Conservation (phyloP, 2,113 vertebrate genomes). For the Leptocoma aspasia region DNA sequence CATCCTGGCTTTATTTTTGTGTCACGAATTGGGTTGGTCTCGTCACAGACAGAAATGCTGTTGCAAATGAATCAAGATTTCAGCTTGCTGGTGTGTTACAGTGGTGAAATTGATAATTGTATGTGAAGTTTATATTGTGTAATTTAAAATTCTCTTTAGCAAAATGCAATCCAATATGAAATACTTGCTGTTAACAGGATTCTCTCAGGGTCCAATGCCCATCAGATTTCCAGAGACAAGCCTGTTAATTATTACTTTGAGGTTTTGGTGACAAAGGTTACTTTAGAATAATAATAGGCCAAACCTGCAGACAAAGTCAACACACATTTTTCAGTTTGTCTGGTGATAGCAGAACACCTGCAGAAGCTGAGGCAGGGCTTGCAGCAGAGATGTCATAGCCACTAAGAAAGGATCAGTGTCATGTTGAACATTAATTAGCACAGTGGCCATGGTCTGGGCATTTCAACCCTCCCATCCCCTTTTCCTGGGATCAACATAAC, state of each 20-base stretch:
- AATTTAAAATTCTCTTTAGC: background rate
- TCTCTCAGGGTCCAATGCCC: background rate
- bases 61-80: background rate
- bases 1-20: background rate
- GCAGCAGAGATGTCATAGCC: background rate
- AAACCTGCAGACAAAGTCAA: background rate
- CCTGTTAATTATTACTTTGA: background rate
- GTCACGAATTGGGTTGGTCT: background rate
- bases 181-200: background rate
- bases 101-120: background rate
- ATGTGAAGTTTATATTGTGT: background rate
- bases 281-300: background rate
- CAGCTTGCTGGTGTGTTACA: background rate
- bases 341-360: background rate
- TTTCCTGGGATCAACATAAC: background rate
- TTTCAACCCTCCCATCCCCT: background rate
- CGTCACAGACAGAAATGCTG: background rate
- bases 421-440: rapidly evolving
- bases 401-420: background rate
- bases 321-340: background rate
- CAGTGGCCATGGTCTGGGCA: rapidly evolving
- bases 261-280: background rate
- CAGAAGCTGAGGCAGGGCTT: background rate
- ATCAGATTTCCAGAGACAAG: background rate
- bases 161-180: background rate